Percentiles rank a stretch among this genome's conserved stretches.
phyloP scores from a whole-genome alignment of 2,888 invertebrate genomes.

The Parapristionchus giblindavisi region DNA sequence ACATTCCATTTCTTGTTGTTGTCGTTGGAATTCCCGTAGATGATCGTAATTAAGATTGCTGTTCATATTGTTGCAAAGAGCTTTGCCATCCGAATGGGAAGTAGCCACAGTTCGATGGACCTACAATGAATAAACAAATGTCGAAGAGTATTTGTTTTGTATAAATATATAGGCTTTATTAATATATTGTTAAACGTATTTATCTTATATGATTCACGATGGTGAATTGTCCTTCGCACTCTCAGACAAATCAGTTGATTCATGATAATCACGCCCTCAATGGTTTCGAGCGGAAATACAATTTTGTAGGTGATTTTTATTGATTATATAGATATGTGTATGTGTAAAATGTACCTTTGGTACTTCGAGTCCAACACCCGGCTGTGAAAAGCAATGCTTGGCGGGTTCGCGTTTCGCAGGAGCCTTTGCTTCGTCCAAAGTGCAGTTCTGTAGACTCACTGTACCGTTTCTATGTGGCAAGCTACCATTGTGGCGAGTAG shows the following conservation, averaged over 20 bases:
- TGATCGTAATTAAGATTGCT: conserved; percentile 13
- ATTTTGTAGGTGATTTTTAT: too few species aligned
- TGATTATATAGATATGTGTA: too few species aligned
- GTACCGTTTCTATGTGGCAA: conserved; percentile 17
- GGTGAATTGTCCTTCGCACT: too few species aligned
- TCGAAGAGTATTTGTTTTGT: too few species aligned
- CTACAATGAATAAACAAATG: background rate
- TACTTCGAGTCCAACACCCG: conserved; percentile 26
- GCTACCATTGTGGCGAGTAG: too few species aligned
- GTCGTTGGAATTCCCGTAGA: background rate
- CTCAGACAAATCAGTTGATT: too few species aligned
- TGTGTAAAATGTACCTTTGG: too few species aligned
- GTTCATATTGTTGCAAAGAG: background rate
- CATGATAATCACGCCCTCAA: too few species aligned
- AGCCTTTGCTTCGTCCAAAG: conserved; percentile 2
- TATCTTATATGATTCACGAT: too few species aligned
- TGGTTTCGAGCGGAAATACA: too few species aligned
- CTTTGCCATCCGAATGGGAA: background rate
- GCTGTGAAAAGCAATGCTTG: background rate
- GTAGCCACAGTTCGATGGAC: conserved; percentile 26
- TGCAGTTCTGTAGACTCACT: conserved; percentile 22
- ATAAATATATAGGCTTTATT: too few species aligned
- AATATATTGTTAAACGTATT: too few species aligned
- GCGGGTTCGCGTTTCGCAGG: background rate
- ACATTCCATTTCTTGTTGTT: conserved; percentile 11